Percentiles rank a stretch among this genome's conserved stretches.
phyloP scores from a whole-genome alignment of 2,797 vertebrate species.

The Pseudotriccus pelzelni region DNA sequence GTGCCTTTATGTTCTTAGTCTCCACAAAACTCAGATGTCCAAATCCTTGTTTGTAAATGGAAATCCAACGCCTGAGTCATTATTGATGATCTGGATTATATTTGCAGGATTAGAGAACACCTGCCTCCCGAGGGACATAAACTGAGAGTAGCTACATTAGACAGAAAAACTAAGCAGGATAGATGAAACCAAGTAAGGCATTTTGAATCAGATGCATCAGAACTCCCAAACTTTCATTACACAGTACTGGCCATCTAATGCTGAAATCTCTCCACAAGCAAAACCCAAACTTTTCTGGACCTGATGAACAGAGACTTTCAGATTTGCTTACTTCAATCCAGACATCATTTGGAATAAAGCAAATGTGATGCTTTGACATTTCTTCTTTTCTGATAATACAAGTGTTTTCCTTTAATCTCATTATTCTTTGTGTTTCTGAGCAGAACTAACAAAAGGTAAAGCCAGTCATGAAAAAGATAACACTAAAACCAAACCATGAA shows the following conservation, averaged over 20 bases:
- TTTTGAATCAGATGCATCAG: neutral
- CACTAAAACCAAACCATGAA: neutral
- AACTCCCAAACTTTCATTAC: neutral
- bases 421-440: neutral
- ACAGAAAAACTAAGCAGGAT: neutral
- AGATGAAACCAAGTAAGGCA: neutral
- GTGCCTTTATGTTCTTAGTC: neutral
- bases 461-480: neutral
- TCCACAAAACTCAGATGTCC: neutral
- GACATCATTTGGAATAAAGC: neutral
- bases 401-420: neutral
- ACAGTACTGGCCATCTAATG: neutral
- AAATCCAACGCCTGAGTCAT: neutral
- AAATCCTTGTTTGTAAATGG: neutral
- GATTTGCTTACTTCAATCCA: neutral
- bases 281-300: neutral
- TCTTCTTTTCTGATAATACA: neutral
- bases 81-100: neutral
- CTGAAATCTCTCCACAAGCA: neutral
- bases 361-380: neutral
- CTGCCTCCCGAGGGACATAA: accelerated
- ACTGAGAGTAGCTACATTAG: neutral
- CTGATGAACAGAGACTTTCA: neutral
- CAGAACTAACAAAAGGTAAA: neutral
- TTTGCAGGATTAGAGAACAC: neutral